Conservation (phyloP, 2,888 invertebrate genomes). For the Metacarcinus magister region DNA sequence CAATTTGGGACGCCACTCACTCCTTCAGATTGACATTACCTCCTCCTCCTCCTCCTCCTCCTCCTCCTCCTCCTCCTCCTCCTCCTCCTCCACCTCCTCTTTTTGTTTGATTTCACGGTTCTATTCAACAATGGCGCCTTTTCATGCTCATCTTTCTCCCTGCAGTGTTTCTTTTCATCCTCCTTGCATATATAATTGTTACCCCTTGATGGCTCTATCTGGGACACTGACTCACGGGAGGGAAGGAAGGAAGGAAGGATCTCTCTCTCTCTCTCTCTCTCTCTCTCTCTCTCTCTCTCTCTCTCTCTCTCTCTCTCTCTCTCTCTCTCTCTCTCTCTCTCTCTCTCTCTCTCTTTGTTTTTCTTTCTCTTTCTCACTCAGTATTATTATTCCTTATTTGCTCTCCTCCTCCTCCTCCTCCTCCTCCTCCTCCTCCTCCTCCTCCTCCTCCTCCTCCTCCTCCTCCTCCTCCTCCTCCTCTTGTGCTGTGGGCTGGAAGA, state of each 20-base stretch:
- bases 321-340: background rate
- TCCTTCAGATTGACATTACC: background rate
- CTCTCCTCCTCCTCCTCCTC: background rate
- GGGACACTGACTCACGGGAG: background rate
- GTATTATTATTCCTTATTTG: background rate
- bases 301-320: background rate
- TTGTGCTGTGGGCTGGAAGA: background rate
- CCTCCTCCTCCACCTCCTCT: background rate
- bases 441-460: background rate
- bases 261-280: background rate
- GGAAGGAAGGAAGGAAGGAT: no score
- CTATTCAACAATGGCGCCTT: background rate
- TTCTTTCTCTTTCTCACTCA: background rate
- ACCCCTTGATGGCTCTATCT: background rate
- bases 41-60: background rate
- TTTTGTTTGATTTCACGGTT: background rate
- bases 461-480: background rate
- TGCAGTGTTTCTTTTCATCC: background rate
- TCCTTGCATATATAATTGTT: background rate
- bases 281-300: background rate
- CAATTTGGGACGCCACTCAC: constrained; percentile 28
- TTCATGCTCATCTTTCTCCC: background rate
- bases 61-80: background rate
- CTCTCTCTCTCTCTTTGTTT: background rate
- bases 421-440: background rate